These are phyloP conservation scores for Callocephalon fimbriatum DNA, from an alignment of 2,113 vertebrate species.

Conservation along the genomic window DNA sequence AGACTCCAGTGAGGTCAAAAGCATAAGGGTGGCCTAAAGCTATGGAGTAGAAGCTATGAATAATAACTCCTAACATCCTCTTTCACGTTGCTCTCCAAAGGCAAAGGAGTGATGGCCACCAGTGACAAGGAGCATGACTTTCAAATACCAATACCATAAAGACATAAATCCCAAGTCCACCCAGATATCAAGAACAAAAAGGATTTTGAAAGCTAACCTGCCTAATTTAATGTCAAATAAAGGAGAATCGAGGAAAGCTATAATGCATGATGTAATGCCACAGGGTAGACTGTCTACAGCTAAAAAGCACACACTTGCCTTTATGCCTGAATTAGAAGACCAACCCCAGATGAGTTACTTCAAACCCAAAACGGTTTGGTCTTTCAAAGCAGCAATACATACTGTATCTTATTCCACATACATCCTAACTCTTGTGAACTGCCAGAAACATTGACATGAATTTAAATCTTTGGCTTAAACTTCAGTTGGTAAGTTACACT, in stretches of 20 bases:
- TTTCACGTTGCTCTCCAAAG: not conserved
- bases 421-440: not conserved
- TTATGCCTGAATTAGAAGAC: not conserved
- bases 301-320: fast-evolving
- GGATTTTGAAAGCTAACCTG: not conserved
- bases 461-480: not conserved
- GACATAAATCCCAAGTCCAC: not conserved
- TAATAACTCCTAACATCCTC: not conserved
- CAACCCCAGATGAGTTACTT: not conserved
- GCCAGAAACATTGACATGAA: not conserved
- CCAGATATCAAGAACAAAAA: not conserved
- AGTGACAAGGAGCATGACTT: not conserved
- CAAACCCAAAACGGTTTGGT: not conserved
- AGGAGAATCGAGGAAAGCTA: not conserved
- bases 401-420: not conserved
- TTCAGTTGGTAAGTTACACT: not conserved
- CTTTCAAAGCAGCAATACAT: not conserved
- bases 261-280: not conserved
- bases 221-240: not conserved
- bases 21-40: not conserved
- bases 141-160: not conserved
- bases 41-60: not conserved
- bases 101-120: not conserved
- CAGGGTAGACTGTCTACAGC: not conserved
- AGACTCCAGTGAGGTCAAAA: not conserved